A percentile compares a stretch with the other conserved stretches of the same genome.
phyloP scores from a whole-genome alignment of 2,797 vertebrate species.

The Sarcoramphus papa region DNA sequence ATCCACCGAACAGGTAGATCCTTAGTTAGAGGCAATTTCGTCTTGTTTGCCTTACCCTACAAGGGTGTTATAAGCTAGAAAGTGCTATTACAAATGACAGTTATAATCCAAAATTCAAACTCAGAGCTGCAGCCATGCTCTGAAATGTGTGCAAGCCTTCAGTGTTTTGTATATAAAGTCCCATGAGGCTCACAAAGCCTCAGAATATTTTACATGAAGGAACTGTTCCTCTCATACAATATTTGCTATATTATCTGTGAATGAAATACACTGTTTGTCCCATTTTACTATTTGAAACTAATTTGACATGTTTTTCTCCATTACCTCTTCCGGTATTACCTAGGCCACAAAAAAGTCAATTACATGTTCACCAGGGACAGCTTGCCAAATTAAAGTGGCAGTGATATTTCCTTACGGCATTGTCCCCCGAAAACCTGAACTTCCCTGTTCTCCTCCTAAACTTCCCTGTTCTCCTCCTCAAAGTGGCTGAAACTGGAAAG shows the following conservation, averaged over 20 bases:
- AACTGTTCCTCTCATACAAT: background rate
- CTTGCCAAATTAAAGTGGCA: background rate
- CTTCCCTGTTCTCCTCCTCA: background rate
- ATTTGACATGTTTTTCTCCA: background rate
- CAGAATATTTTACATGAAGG: background rate
- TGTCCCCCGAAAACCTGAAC: background rate
- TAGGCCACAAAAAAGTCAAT: background rate
- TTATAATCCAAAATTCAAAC: background rate
- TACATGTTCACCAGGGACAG: background rate
- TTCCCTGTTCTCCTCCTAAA: background rate
- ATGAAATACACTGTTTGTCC: background rate
- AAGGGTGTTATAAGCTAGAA: background rate
- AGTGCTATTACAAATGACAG: background rate
- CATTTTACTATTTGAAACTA: background rate
- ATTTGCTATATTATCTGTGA: background rate
- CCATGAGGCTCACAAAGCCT: background rate
- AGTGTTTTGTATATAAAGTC: background rate
- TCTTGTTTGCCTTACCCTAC: background rate
- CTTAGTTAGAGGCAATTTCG: background rate
- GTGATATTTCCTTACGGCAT: background rate
- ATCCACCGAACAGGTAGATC: background rate
- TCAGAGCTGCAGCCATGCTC: background rate
- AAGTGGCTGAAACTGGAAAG: background rate
- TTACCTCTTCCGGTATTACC: background rate
- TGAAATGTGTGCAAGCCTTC: background rate